These are phyloP conservation scores for Orius insidiosus DNA, from an alignment of 1,140 invertebrate genomes.

Conservation along the genomic window DNA sequence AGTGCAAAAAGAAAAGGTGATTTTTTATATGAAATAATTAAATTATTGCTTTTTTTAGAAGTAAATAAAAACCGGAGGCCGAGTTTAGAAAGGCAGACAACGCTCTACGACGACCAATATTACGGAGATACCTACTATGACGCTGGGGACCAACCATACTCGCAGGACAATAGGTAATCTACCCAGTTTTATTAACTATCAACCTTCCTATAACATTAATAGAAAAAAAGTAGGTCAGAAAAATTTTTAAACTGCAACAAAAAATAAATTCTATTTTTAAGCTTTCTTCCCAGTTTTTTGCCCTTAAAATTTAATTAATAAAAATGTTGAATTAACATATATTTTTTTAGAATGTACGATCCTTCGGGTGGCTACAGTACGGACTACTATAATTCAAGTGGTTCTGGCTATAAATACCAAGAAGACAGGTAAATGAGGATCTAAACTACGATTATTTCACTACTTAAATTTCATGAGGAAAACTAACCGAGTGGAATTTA, in stretches of 20 bases:
- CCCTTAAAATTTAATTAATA: no score
- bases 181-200: neutral
- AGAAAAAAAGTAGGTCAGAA: neutral
- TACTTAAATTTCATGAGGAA: no score
- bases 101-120: slow-evolving; percentile 51
- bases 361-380: slow-evolving; percentile 20
- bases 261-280: no score
- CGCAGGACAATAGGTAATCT: slow-evolving; percentile 17
- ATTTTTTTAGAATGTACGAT: slow-evolving; percentile 18
- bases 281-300: no score
- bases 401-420: slow-evolving; percentile 29
- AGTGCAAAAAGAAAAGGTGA: slow-evolving; percentile 13
- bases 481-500: no score
- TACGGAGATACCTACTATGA: slow-evolving; percentile 27
- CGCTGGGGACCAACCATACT: slow-evolving; percentile 16
- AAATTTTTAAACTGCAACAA: neutral
- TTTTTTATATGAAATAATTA: no score
- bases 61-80: slow-evolving; percentile 33
- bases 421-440: no score
- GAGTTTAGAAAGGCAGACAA: slow-evolving; percentile 62
- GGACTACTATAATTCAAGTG: slow-evolving; percentile 23
- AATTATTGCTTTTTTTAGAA: slow-evolving; percentile 22
- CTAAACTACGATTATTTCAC: no score
- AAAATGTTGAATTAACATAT: no score
- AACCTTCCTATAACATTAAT: neutral